Percentiles rank a stretch among this genome's conserved stretches.
Conservation (phyloP, 1,140 invertebrate species). For the Aradophagus sp. region DNA sequence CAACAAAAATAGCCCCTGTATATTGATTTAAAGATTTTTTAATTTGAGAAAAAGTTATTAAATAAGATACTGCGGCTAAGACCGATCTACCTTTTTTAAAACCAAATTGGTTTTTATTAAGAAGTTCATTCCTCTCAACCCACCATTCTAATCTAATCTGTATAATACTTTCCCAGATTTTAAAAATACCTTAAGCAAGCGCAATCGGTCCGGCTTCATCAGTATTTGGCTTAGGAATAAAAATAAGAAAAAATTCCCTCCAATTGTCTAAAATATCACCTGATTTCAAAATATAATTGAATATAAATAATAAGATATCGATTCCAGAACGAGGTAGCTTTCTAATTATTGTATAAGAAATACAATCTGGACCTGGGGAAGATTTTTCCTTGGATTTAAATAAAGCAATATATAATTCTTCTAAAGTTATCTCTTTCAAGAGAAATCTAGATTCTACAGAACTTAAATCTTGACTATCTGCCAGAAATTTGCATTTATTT, state of each 20-base stretch:
- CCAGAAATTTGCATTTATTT: no score
- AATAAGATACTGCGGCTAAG: slow-evolving; percentile 1
- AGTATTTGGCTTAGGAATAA: slow-evolving; percentile 17
- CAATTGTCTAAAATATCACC: no score
- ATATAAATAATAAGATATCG: no score
- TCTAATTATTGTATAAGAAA: no score
- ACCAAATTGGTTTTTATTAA: slow-evolving; percentile 10
- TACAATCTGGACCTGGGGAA: no score
- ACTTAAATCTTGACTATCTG: no score
- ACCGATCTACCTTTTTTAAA: slow-evolving; percentile 12
- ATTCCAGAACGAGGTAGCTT: no score
- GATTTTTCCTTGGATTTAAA: no score
- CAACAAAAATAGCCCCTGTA: neutral
- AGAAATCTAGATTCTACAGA: no score
- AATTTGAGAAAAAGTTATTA: neutral
- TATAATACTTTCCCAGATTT: slow-evolving; percentile 26
- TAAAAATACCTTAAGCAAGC: slow-evolving; percentile 16
- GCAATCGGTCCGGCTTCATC: slow-evolving; percentile 13
- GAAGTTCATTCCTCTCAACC: slow-evolving; percentile 5
- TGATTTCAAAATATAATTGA: no score
- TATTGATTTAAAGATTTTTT: neutral
- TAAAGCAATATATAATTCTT: no score
- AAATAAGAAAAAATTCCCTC: neutral
- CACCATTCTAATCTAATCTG: slow-evolving; percentile 8
- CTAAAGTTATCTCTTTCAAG: no score